Evolutionary conservation across 2,888 invertebrate genomes (phyloP).

Genomic region (Synanthedon andrenaeformis): DNA sequence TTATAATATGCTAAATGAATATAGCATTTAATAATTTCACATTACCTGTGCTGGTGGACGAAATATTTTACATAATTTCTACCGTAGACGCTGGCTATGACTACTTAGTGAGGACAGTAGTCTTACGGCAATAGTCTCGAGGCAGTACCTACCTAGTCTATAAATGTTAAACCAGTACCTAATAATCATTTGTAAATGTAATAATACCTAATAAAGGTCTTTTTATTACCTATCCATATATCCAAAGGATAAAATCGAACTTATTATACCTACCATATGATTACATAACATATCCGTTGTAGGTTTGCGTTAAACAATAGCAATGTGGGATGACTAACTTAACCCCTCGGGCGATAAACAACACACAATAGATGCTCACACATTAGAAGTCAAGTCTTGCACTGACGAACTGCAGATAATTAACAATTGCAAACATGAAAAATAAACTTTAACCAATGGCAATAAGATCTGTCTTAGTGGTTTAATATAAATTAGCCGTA

Average conservation of each 20-base stretch:
- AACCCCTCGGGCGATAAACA: slow-evolving; percentile 9
- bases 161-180: no score
- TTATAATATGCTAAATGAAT: no score
- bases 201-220: no score
- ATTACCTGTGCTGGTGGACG: no score
- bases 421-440: slow-evolving; percentile 11
- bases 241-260: background rate
- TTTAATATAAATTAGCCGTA: background rate
- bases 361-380: slow-evolving; percentile 13
- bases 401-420: slow-evolving; percentile 7
- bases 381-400: slow-evolving; percentile 18
- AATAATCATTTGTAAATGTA: no score
- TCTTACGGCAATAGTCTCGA: no score
- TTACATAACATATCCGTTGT: slow-evolving; percentile 15
- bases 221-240: no score
- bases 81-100: no score
- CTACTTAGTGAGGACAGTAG: no score
- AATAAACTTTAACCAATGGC: slow-evolving; percentile 15
- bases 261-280: background rate
- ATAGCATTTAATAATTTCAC: no score
- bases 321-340: slow-evolving; percentile 36
- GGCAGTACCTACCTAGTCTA: no score
- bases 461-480: slow-evolving; percentile 14
- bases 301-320: slow-evolving; percentile 37
- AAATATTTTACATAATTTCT: no score